Conservation (phyloP, 2,113 vertebrate species). For the Cepphus grylle region DNA sequence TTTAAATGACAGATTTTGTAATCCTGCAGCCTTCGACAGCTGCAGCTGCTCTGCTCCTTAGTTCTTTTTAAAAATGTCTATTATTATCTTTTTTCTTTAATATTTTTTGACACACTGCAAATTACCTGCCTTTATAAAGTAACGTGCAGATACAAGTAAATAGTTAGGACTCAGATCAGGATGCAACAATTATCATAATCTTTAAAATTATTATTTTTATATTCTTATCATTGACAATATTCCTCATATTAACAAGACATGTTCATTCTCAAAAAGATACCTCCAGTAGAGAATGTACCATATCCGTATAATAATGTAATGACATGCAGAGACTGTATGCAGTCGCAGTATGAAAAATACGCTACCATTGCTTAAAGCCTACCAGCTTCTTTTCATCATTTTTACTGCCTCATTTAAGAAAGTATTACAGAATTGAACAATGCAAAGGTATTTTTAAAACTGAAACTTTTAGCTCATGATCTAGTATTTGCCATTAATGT, state of each 20-base stretch:
- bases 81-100: not conserved
- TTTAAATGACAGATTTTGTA: not conserved
- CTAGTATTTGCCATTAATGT: not conserved
- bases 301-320: not conserved
- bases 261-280: not conserved
- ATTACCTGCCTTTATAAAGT: not conserved
- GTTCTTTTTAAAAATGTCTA: not conserved
- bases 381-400: not conserved
- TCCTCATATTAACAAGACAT: not conserved
- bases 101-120: not conserved
- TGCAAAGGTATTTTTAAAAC: not conserved
- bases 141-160: not conserved
- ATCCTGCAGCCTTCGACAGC: not conserved
- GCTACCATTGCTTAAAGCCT: not conserved
- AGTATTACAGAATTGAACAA: not conserved
- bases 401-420: not conserved
- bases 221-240: not conserved
- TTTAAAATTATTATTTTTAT: not conserved
- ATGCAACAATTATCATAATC: not conserved
- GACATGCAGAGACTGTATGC: not conserved
- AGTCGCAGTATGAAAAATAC: not conserved
- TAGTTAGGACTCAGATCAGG: not conserved
- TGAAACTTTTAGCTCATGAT: not conserved
- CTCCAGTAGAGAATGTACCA: not conserved
- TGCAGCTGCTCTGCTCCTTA: not conserved